A percentile compares a stretch with the other conserved stretches of the same genome.
These are phyloP conservation scores for Drosophila robusta DNA, from an alignment of 2,888 invertebrate genomes.

Conservation along the genomic window DNA sequence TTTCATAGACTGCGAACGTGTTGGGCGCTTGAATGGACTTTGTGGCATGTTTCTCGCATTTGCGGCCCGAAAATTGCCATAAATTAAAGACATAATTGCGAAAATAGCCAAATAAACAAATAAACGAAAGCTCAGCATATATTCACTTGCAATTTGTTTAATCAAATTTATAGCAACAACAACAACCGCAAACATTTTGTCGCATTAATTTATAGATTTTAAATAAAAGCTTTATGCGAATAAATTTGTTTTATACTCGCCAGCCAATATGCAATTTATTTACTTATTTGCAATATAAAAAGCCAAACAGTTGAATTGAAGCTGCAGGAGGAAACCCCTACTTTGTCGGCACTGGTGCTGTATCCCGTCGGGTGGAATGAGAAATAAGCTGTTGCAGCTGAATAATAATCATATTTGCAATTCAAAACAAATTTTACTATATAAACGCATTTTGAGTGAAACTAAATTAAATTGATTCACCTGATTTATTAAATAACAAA, in stretches of 20 bases:
- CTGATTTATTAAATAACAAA: too few relatives aligned
- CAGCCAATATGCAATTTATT: too few relatives aligned
- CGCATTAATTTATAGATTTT: conserved; percentile 1
- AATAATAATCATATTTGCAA: too few relatives aligned
- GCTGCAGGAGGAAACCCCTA: too few relatives aligned
- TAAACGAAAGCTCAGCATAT: conserved; percentile 31
- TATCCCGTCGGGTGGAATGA: too few relatives aligned
- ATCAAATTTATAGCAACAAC: conserved; percentile 7
- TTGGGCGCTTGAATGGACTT: conserved; percentile 12
- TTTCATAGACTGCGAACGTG: conserved; percentile 56
- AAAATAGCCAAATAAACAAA: conserved; percentile 19
- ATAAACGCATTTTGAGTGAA: too few relatives aligned
- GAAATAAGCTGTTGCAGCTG: too few relatives aligned
- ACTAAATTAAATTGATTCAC: too few relatives aligned
- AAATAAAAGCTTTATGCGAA: not conserved
- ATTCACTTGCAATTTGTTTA: conserved; percentile 39
- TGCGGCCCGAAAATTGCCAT: conserved; percentile 39
- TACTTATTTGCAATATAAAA: too few relatives aligned
- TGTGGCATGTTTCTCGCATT: conserved; percentile 33
- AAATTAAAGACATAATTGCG: conserved; percentile 44
- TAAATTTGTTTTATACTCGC: not conserved
- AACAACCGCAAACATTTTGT: not conserved
- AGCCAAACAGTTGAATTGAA: too few relatives aligned
- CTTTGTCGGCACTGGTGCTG: too few relatives aligned
- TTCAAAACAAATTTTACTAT: too few relatives aligned